Evolutionary conservation across 2,113 vertebrate genomes (phyloP), one percentile per base, ranked within the genome.

Genomic region (Garra rufa): DNA sequence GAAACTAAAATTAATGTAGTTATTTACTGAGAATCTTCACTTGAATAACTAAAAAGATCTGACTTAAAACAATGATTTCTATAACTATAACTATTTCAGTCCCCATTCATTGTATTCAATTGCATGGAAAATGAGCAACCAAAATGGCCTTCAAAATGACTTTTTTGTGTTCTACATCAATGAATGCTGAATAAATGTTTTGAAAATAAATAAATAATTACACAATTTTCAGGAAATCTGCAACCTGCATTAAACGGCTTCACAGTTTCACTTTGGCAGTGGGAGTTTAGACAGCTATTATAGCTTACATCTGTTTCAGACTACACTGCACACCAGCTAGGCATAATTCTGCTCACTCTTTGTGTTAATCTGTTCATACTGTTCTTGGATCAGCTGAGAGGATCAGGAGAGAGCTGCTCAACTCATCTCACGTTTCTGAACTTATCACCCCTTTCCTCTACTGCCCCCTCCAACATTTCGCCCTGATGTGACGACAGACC

Each of bases 301-400:
- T 69, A 19, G 65, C 15, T 30, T 30, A 69, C 90, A 93, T 92
- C 21, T 94, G 90, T 90, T 88, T 69, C 85, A 10, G 79, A 86
- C 85, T 91, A 79, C 70, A 85, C 88, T 84, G 85, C 86, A 82
- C 86, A 85, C 87, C 88, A 89, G 79, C 90, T 89, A 87, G 87
- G 88, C 86, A 90, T 92, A 94, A 92, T 93, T 91, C 90, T 90
- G 88, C 83, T 90, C 85, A 88, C 87, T 89, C 89, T 83, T 78
- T 75, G 85, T 85, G 84, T 93, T 92, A 91, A 88, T 92, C 91
- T 88, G 57, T 55, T 76, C 70, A 50, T 77, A 81, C 89, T 76
- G 57, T 26, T 79, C 88, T 50, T 4, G 13, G 91, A 91, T 92
- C 89, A 88, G 84, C 6, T 17, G 10, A 44, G 34, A 7, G 71